Base-by-base conservation (phyloP, 1,140 invertebrate genomes). In the Amyelois transitella region DNA sequence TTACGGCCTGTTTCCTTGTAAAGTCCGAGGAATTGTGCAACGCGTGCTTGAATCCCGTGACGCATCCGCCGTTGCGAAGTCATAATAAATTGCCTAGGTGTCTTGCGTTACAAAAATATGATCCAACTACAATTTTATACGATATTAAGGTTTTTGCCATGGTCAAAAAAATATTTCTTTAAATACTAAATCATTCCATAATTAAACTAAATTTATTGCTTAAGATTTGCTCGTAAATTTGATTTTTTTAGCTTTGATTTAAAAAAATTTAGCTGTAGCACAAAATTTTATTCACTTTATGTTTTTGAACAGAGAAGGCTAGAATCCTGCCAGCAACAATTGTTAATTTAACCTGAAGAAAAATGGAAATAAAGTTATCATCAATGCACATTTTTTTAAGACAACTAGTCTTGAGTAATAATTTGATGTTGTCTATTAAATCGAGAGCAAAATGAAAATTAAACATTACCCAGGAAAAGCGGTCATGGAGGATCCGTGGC, bases 391-490 rank as follows among this genome's bases (percentile, higher is more conserved):
- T 50, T 24, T 20, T 49, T n/a, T 19, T 24, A 8, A 22, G n/a
- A 20, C 21, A 25, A 57, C 51, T 49, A 43, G 18, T 53, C n/a
- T 38, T 43, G 19, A 58, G 45, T 51, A 22, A 60, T 52, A 62
- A 57, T 47, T 44, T 56, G 19, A 45, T 47, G 8, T 53, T 25
- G 47, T 18, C 32, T 8, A 58, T 51, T 44, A 38, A 61, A 58
- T 64, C 61, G 7, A 57, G 55, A 49, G 54, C 77, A 90, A 72
- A 76, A 96, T 95, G 94, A 94, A 94, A 90, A 94, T 95, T 48
- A 92, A 94, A 83, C 93, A 93, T 70, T 94, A 95, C 84, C 94
- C 94, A 12, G 94, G 94, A 54, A 93, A 94, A 83, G 94, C 92
- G 43, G 93, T 94, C 72, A 83, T 94, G 80, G 92, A 94, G 55